A percentile compares a stretch with the other conserved stretches of the same genome.
Conservation (phyloP, 2,888 invertebrate genomes). For the Catocala nupta region DNA sequence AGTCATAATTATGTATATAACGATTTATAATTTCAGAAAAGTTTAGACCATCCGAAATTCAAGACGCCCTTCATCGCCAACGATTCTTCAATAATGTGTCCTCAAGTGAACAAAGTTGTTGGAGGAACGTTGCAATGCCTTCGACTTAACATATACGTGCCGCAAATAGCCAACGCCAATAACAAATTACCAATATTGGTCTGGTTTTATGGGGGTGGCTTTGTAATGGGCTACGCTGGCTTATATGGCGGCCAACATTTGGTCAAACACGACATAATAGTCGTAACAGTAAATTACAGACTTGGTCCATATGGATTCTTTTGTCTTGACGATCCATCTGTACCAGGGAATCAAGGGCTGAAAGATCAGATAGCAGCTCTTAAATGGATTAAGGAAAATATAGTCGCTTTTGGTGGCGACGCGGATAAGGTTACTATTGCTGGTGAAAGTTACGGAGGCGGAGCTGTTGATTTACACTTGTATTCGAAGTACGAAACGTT, state of each 20-base stretch:
- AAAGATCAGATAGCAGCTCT: conserved; percentile 71
- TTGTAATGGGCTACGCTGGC: conserved; percentile 62
- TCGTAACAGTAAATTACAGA: conserved; percentile 68
- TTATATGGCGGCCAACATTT: conserved; percentile 65
- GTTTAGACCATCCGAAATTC: conserved; percentile 56
- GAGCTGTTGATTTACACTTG: conserved; percentile 67
- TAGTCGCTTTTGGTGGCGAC: conserved; percentile 70
- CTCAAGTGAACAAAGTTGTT: conserved; percentile 50
- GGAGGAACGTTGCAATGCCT: conserved; percentile 61
- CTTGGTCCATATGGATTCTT: conserved; percentile 75
- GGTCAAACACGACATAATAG: conserved; percentile 61
- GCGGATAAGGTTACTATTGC: conserved; percentile 64
- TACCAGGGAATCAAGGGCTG: conserved; percentile 70
- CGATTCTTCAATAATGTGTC: conserved; percentile 59
- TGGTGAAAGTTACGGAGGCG: conserved; percentile 73
- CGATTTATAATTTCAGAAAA: conserved; percentile 53
- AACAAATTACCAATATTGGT: conserved; percentile 66
- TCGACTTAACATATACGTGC: conserved; percentile 60
- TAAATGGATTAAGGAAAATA: conserved; percentile 69
- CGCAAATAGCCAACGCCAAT: conserved; percentile 43
- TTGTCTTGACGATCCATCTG: conserved; percentile 63
- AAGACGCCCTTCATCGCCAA: conserved; percentile 59
- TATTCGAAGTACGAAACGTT: conserved; percentile 59
- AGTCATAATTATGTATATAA: background rate
- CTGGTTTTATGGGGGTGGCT: conserved; percentile 76